Evolutionary conservation across 2,113 vertebrate genomes (phyloP).

Genomic region (Pelodiscus sinensis): DNA sequence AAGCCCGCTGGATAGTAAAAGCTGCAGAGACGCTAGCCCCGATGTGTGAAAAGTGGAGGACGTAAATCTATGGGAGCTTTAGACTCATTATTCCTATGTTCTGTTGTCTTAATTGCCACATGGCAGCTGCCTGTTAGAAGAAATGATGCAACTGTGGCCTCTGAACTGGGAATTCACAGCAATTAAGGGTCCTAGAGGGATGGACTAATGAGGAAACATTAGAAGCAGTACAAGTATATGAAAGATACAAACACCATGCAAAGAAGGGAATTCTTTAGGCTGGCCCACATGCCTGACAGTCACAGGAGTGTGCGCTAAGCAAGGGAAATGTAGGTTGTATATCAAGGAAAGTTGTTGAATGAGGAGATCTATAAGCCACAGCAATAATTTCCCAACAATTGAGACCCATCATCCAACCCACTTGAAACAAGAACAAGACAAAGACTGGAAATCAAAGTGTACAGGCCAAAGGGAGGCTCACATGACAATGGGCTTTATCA

Average conservation of each 20-base stretch:
- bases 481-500: not conserved
- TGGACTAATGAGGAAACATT: slow-evolving; percentile 70
- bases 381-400: not conserved
- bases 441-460: not conserved
- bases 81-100: slow-evolving; percentile 74
- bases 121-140: slow-evolving; percentile 75
- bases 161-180: slow-evolving; percentile 67
- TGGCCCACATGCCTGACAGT: accelerated
- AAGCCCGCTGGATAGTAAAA: accelerated
- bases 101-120: slow-evolving; percentile 72
- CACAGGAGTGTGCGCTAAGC: not conserved
- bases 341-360: accelerated
- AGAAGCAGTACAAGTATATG: slow-evolving; percentile 47
- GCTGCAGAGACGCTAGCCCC: slow-evolving; percentile 37
- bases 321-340: not conserved
- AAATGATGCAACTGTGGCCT: slow-evolving; percentile 54
- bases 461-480: not conserved
- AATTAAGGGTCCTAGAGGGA: slow-evolving; percentile 73
- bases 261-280: not conserved
- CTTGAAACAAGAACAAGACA: not conserved
- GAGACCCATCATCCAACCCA: not conserved
- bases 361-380: not conserved
- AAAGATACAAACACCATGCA: not conserved
- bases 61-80: slow-evolving; percentile 60
- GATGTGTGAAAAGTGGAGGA: slow-evolving; percentile 51